Base-by-base conservation (phyloP, 2,113 vertebrate species). In the Barnardius zonarius region DNA sequence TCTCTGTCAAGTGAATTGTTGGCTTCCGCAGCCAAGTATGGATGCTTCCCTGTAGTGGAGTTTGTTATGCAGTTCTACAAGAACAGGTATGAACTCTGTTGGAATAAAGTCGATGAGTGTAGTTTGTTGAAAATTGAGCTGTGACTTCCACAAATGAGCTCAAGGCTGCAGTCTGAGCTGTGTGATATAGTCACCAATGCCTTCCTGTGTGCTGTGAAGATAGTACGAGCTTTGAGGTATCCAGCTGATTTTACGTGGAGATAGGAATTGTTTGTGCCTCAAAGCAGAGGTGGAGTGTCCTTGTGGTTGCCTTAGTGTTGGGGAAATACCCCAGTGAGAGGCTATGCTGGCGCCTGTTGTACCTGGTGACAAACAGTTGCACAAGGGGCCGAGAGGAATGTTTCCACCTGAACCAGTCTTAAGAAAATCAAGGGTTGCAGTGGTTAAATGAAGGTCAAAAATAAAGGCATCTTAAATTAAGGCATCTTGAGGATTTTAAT, bases 121-220 rank as follows among this genome's bases (percentile, higher is more conserved):
- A 78, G 43, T 72, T 86, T 80, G 55, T 59, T 94, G 79, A 80
- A 92, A 97, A 91, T 59, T 3, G 54, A 91, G 54, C 68, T 88
- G 30, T 51, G 57, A 8, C 85, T 92, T 77, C 24, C 46, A 62
- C 48, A 88, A 61, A 25, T 81, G 70, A 97, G 27, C 67, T 90
- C 25, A 54, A 57, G 55, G n/a, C 77, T 73, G 10, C 64, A 39
- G 46, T 62, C 25, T 48, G 61, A 54, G 37, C 43, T 74, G 15
- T 25, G 43, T 55, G 54, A 81, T 74, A 66, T 81, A 43, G 86
- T 57, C 30, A 15, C 4, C 62, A 9, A 16, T 74, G 27, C 61
- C 51, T 92, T 92, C 61, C 31, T 72, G 46, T 54, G 73, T 82
- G 81, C 70, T 70, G 10, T 83, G 68, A 10, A 49, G 46, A 12